Evolutionary conservation across 1,140 invertebrate genomes (phyloP), one percentile per base, ranked within the genome.

Genomic region (Pygmarrhopalites habei): DNA sequence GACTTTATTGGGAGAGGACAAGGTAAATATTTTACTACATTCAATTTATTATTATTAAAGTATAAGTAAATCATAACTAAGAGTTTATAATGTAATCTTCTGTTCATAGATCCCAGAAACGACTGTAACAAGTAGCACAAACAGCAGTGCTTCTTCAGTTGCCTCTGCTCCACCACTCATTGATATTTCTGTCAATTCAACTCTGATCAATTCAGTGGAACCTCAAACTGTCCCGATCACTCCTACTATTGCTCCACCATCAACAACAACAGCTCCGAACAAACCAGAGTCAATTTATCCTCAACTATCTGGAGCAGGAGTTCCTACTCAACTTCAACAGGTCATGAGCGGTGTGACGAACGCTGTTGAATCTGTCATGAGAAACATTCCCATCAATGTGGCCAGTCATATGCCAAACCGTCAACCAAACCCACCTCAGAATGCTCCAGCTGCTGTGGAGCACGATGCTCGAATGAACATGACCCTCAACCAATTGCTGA

Each of bases 401-500:
- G 32, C 44, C 26, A 49, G 43, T 26, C 30, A 19, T 23, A 28
- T 19, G 2, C 10, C 44, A 44, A 30, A 49, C 12, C 43, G 44
- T 15, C 7, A 17, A 12, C 59, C 44, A 58, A 44, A 43, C 23
- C 49, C 49, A 29, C 5, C 2, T 25, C 62, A 19, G 52, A 19
- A 30, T 32, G n/a, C 21, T 32, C 2, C 56, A 10, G 23, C 4
- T 46, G 39, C 44, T 10, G 7, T 25, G 35, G 32, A 43, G 52
- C 51, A 67, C 59, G 52, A 65, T 49, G 56, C 60, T 1, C 46
- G 56, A 1, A 56, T 28, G 23, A 60, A 30, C 0, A 60, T 28
- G 7, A 66, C 63, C 17, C 43, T 70, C 35, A 65, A 65, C 26
- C 69, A 70, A 32, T 46, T 70, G 14, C 41, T 70, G 17, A 62